These are phyloP conservation scores for Parthenolecanium corni DNA, from an alignment of 2,888 invertebrate species.

Conservation along the genomic window DNA sequence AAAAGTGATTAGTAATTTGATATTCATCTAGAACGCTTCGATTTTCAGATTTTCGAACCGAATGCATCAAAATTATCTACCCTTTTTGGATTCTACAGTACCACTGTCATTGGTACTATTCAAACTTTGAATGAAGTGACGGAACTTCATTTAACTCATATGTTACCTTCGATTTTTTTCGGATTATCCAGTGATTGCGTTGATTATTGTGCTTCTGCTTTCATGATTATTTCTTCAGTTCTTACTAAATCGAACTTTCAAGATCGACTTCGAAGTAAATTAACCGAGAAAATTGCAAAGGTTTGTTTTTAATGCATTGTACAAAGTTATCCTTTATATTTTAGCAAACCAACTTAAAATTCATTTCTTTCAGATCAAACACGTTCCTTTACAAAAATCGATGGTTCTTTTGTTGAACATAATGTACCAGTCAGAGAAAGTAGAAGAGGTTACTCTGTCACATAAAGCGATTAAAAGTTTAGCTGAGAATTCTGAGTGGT, in stretches of 20 bases:
- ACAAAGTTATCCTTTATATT: not conserved
- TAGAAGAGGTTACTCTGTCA: slow-evolving; percentile 6
- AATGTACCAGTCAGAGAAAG: slow-evolving; percentile 27
- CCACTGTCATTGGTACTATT: slow-evolving; percentile 58
- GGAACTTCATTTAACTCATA: slow-evolving; percentile 53
- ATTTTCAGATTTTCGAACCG: slow-evolving; percentile 4
- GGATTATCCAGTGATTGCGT: slow-evolving; percentile 55
- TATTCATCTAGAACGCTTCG: not conserved
- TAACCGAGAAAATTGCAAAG: slow-evolving; percentile 50
- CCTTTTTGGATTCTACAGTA: slow-evolving; percentile 68
- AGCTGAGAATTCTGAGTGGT: slow-evolving; percentile 16
- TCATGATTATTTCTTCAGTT: slow-evolving; percentile 60
- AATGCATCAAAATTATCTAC: slow-evolving; percentile 35
- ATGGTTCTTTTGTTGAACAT: slow-evolving; percentile 29
- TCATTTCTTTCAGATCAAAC: slow-evolving; percentile 21
- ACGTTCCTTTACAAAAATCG: slow-evolving; percentile 9
- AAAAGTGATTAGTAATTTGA: not conserved
- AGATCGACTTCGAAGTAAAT: slow-evolving; percentile 45
- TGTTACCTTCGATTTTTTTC: slow-evolving; percentile 58
- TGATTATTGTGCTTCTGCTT: slow-evolving; percentile 62
- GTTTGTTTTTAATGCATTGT: slow-evolving; percentile 33
- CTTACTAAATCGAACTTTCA: slow-evolving; percentile 51
- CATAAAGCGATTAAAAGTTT: slow-evolving; percentile 27
- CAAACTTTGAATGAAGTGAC: slow-evolving; percentile 45
- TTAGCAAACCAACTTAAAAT: not conserved